Percentiles rank a stretch among this genome's conserved stretches.
Evolutionary conservation across 1,140 invertebrate genomes (phyloP).

Genomic region (Heliconius melpomene): DNA sequence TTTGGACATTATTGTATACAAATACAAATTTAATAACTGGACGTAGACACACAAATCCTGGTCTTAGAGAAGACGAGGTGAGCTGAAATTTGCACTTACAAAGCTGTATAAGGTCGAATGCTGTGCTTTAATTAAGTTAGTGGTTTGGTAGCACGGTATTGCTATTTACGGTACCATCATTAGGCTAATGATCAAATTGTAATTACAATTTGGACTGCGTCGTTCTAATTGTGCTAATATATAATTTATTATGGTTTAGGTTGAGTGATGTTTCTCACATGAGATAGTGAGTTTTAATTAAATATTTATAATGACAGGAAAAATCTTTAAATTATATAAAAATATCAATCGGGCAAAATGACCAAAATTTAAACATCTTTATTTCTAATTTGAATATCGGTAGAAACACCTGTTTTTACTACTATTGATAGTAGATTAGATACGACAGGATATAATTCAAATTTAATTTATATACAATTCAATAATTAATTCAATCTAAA

Average conservation of each 20-base stretch:
- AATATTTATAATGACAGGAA: background rate
- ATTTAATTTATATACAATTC: no score
- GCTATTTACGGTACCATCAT: constrained; percentile 51
- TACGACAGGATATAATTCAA: no score
- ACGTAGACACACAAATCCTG: constrained; percentile 19
- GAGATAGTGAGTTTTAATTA: background rate
- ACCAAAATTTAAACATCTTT: no score
- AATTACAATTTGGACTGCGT: constrained; percentile 32
- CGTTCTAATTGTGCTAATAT: constrained; percentile 18
- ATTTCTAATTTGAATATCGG: no score
- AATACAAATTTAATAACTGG: constrained; percentile 30
- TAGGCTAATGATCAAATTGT: constrained; percentile 50
- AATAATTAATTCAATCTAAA: no score
- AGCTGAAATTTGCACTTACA: constrained; percentile 30
- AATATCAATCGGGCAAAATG: no score
- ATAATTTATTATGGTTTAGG: background rate
- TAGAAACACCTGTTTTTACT: no score
- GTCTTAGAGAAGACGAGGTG: constrained; percentile 29
- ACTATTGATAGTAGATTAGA: no score
- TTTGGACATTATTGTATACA: background rate
- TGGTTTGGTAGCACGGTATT: constrained; percentile 48
- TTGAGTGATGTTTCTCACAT: background rate
- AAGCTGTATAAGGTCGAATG: constrained; percentile 19
- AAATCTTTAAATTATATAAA: no score
- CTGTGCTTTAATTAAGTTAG: constrained; percentile 49